phyloP scores from a whole-genome alignment of 2,888 invertebrate genomes.

The Athetis lepigone region DNA sequence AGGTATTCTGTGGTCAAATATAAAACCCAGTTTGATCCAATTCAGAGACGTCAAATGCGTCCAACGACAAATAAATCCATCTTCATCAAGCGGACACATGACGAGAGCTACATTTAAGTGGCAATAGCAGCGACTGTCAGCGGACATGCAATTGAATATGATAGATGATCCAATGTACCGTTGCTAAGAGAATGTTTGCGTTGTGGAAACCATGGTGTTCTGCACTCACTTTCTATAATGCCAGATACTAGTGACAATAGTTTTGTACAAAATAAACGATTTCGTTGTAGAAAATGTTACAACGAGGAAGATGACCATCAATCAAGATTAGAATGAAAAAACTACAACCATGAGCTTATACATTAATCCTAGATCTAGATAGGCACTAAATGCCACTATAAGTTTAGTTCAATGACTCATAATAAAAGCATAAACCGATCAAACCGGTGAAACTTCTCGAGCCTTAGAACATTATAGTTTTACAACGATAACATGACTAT shows the following conservation, averaged over 20 bases:
- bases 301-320: background rate
- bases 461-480: constrained; percentile 40
- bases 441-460: constrained; percentile 41
- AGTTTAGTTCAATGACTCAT: constrained; percentile 41
- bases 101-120: constrained; percentile 59
- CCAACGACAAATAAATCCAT: constrained; percentile 68
- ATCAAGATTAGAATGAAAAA: background rate
- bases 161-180: constrained; percentile 70
- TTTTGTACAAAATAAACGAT: constrained; percentile 17
- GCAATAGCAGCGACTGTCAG: constrained; percentile 61
- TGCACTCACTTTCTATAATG: constrained; percentile 49
- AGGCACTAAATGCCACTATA: constrained; percentile 16
- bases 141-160: constrained; percentile 75
- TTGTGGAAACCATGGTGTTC: constrained; percentile 34
- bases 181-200: constrained; percentile 52
- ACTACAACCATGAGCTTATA: constrained; percentile 1
- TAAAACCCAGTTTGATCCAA: constrained; percentile 41
- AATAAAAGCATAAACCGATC: constrained; percentile 45
- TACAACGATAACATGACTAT: constrained; percentile 38
- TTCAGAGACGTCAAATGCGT: constrained; percentile 44
- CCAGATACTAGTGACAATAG: constrained; percentile 16
- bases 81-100: constrained; percentile 66
- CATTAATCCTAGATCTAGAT: constrained; percentile 9
- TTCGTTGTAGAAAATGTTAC: constrained; percentile 18
- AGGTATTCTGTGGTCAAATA: constrained; percentile 12